phyloP scores from a whole-genome alignment of 2,888 invertebrate species.

The Plusia festucae region DNA sequence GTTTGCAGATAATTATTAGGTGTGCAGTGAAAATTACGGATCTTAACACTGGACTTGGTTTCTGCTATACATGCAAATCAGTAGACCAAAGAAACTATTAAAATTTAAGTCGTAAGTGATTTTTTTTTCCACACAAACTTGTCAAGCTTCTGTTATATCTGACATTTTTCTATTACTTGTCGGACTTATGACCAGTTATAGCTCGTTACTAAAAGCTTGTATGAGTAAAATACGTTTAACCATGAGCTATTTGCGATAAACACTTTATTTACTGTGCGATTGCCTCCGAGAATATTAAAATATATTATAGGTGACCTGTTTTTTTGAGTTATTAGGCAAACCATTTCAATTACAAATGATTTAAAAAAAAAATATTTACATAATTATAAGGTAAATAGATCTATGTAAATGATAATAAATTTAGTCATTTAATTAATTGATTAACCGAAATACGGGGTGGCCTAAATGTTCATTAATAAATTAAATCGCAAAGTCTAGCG shows the following conservation, averaged over 20 bases:
- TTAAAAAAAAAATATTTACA: too few species aligned
- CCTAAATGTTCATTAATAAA: neutral
- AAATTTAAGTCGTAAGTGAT: neutral
- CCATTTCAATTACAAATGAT: too few species aligned
- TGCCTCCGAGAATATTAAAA: slow-evolving; percentile 11
- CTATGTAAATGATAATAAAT: neutral
- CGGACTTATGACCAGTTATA: slow-evolving; percentile 44
- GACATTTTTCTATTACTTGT: slow-evolving; percentile 7
- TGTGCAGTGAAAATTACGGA: too few species aligned
- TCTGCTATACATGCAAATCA: neutral
- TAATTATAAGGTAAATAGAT: too few species aligned
- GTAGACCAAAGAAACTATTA: neutral
- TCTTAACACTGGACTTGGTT: too few species aligned
- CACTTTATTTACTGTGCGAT: slow-evolving; percentile 43
- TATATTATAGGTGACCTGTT: neutral
- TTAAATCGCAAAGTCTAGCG: neutral
- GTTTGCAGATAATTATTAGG: too few species aligned
- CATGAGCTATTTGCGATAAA: slow-evolving; percentile 45
- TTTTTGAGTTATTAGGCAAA: too few species aligned
- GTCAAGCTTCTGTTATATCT: slow-evolving; percentile 14
- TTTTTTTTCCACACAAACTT: neutral
- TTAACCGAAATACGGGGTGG: neutral
- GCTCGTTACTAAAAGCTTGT: slow-evolving; percentile 33
- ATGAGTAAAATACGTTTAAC: slow-evolving; percentile 42
- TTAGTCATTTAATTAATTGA: neutral